Evolutionary conservation across 2,888 invertebrate species (phyloP).

Genomic region (Bombylius discolor): DNA sequence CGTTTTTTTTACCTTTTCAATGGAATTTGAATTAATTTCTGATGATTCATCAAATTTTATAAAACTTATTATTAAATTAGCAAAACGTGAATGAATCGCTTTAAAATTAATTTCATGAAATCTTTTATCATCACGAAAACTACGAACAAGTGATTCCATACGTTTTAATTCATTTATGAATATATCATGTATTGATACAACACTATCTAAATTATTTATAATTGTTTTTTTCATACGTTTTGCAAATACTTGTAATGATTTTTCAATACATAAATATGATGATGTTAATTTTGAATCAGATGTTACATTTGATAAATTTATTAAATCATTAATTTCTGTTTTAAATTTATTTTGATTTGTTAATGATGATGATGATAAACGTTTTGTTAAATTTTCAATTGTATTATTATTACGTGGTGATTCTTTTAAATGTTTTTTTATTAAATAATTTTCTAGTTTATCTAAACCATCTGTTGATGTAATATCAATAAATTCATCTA

Average conservation of each 20-base stretch:
- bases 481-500: constrained; percentile 69
- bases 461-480: constrained; percentile 57
- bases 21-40: constrained; percentile 14
- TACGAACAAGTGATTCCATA: constrained; percentile 51
- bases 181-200: constrained; percentile 43
- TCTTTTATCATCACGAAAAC: constrained; percentile 54
- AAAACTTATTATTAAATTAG: constrained; percentile 48
- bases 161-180: constrained; percentile 56
- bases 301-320: constrained; percentile 2
- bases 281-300: constrained; percentile 12
- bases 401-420: constrained; percentile 11
- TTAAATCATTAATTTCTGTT: not conserved
- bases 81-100: constrained; percentile 51
- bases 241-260: constrained; percentile 52
- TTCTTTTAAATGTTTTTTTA: constrained; percentile 4
- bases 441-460: constrained; percentile 60
- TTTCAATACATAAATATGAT: constrained; percentile 45
- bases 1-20: no score
- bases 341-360: not conserved
- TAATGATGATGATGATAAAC: constrained; percentile 6
- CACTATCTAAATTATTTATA: constrained; percentile 42
- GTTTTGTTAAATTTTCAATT: constrained; percentile 11
- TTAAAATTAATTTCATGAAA: constrained; percentile 51
- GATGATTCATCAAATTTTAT: constrained; percentile 33
- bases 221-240: constrained; percentile 54